These are phyloP conservation scores for Candoia aspera DNA, from an alignment of 2,113 vertebrate genomes.

Conservation along the genomic window DNA sequence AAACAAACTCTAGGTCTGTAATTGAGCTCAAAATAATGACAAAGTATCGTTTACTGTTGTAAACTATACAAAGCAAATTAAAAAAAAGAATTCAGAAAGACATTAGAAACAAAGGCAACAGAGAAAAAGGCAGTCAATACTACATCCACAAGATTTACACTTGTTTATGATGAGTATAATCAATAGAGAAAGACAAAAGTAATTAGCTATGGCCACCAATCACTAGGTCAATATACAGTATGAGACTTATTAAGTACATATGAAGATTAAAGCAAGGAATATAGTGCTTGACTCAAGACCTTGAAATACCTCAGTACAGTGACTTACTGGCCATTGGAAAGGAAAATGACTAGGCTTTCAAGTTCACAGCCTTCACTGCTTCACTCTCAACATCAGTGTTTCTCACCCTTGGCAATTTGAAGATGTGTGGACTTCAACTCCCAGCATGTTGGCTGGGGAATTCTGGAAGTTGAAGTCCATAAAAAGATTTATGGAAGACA, in stretches of 20 bases:
- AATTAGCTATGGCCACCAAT: background rate
- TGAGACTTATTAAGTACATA: background rate
- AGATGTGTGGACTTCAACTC: no score
- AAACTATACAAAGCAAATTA: background rate
- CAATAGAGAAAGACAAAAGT: background rate
- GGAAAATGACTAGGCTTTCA: background rate
- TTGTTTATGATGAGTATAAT: background rate
- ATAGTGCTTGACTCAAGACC: background rate
- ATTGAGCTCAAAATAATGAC: background rate
- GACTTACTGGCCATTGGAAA: background rate
- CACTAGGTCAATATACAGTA: background rate
- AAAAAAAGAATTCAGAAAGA: background rate
- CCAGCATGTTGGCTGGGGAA: no score
- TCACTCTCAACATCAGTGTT: background rate
- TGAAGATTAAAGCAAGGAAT: background rate
- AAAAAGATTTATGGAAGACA: background rate
- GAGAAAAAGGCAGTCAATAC: background rate
- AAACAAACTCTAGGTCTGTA: background rate
- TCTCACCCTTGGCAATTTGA: no score
- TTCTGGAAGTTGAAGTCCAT: no score
- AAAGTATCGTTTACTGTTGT: background rate
- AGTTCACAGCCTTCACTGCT: background rate
- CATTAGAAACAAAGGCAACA: background rate
- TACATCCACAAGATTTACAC: background rate
- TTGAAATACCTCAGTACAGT: background rate